phyloP scores from a whole-genome alignment of 2,888 invertebrate species.

The Neuroscelio doddi region DNA sequence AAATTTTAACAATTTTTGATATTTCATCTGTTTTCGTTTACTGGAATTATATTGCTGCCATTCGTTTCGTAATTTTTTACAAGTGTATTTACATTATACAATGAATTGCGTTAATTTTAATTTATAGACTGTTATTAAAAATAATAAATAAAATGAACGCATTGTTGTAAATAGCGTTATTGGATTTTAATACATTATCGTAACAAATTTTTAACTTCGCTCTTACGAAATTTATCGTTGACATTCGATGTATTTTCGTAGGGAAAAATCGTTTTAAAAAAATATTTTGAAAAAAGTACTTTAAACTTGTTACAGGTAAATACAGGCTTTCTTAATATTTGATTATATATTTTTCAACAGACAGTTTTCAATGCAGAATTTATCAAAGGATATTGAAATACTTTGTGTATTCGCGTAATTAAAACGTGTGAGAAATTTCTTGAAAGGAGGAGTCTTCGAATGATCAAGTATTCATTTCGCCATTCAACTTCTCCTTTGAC shows the following conservation, averaged over 20 bases:
- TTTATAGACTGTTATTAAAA: not conserved
- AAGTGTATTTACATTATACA: too few species aligned
- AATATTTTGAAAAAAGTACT: not conserved
- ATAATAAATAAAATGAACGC: not conserved
- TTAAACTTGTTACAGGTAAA: not conserved
- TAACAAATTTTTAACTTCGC: constrained; percentile 5
- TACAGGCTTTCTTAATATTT: not conserved
- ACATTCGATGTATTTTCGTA: constrained; percentile 1
- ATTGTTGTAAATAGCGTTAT: not conserved
- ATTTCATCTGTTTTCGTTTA: not conserved
- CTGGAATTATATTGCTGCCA: not conserved
- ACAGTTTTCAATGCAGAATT: too few species aligned
- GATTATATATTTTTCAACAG: not conserved
- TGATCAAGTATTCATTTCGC: too few species aligned
- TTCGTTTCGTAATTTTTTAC: not conserved
- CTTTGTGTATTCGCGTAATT: too few species aligned
- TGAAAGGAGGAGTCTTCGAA: too few species aligned
- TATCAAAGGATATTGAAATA: too few species aligned
- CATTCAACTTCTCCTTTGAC: constrained; percentile 20
- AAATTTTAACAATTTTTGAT: not conserved
- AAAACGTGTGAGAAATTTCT: too few species aligned
- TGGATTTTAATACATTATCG: not conserved
- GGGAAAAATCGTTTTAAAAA: not conserved
- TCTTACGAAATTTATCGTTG: constrained; percentile 3
- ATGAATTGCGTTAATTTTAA: too few species aligned